Evolutionary conservation across 1,140 invertebrate genomes (phyloP).

Genomic region (Trichoplusia ni): DNA sequence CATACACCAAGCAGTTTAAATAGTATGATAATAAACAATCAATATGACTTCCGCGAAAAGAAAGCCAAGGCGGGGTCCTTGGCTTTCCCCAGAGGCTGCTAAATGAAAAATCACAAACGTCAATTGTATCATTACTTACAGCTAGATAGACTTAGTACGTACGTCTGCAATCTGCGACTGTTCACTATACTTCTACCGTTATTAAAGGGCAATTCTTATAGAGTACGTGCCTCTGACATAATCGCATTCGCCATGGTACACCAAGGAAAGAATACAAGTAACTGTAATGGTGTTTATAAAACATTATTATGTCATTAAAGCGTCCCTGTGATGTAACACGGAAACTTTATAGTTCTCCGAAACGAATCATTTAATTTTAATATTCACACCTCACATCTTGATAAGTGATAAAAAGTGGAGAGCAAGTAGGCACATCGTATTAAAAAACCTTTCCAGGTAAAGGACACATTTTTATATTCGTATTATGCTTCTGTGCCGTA

Average conservation of each 20-base stretch:
- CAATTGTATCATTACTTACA: conserved; percentile 77
- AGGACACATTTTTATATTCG: conserved; percentile 34
- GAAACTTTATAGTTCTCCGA: conserved; percentile 29
- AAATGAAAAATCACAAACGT: conserved; percentile 32
- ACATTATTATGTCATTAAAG: conserved; percentile 26
- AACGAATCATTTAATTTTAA: conserved; percentile 35
- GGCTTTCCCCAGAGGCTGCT: not conserved
- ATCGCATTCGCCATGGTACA: conserved; percentile 51
- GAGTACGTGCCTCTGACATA: conserved; percentile 65
- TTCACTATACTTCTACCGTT: conserved; percentile 64
- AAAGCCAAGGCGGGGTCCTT: too few relatives aligned
- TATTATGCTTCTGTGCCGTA: not conserved
- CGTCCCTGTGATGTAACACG: conserved; percentile 12
- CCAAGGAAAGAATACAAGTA: conserved; percentile 45
- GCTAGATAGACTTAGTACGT: conserved; percentile 62
- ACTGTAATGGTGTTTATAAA: conserved; percentile 37
- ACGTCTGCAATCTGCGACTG: conserved; percentile 73
- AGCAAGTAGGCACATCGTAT: conserved; percentile 35
- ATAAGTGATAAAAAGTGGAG: conserved; percentile 44
- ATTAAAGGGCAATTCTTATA: conserved; percentile 74
- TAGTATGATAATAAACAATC: not conserved
- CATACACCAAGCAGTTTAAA: too few relatives aligned
- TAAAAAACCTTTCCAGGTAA: conserved; percentile 55
- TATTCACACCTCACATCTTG: conserved; percentile 55
- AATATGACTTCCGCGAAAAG: not conserved